A percentile compares a stretch with the other conserved stretches of the same genome.
phyloP scores from a whole-genome alignment of 2,888 invertebrate species.

The Melieria crassipennis region DNA sequence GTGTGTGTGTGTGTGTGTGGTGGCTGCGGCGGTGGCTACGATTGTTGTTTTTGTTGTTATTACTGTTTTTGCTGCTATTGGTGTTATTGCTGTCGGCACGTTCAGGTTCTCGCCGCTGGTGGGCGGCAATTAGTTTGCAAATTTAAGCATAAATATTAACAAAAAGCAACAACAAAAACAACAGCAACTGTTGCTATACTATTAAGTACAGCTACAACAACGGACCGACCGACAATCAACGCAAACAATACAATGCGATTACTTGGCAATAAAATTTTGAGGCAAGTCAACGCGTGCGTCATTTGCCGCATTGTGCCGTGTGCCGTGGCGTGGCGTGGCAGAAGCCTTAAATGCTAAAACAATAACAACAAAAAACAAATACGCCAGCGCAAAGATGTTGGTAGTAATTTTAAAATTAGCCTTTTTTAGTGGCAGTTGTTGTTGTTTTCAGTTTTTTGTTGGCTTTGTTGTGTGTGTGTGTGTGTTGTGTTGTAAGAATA shows the following conservation, averaged over 20 bases:
- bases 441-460: background rate
- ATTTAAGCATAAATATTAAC: constrained; percentile 12
- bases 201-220: background rate
- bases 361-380: background rate
- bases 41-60: background rate
- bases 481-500: background rate
- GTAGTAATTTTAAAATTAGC: background rate
- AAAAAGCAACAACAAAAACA: background rate
- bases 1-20: background rate
- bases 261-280: too few species aligned
- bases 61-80: background rate
- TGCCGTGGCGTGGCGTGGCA: background rate
- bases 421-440: background rate
- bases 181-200: background rate
- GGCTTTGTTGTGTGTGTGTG: background rate
- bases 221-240: background rate
- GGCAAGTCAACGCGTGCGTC: background rate
- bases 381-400: background rate
- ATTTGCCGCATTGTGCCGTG: background rate
- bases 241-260: too few species aligned
- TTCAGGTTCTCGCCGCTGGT: background rate
- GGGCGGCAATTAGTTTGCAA: constrained; percentile 29
- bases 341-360: too few species aligned
- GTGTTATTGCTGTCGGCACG: background rate
- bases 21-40: background rate